phyloP scores from a whole-genome alignment of 2,113 vertebrate genomes.

The Solea senegalensis region DNA sequence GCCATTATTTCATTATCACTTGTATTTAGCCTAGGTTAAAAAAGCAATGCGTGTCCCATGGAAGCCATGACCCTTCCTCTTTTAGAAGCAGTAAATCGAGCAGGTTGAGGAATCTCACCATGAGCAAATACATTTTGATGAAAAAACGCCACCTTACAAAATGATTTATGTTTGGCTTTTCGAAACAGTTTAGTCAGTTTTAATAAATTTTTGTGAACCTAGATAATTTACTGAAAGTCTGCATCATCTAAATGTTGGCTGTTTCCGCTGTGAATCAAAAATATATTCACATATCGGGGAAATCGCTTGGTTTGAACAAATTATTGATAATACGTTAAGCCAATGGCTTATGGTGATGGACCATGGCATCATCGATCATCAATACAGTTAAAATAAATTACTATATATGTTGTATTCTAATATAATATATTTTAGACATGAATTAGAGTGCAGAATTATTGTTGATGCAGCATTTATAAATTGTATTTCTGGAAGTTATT shows the following conservation, averaged over 20 bases:
- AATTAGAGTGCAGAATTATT: constrained; percentile 7
- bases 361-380: too few species aligned
- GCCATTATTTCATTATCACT: too few species aligned
- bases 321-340: neutral
- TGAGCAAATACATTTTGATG: too few species aligned
- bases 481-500: constrained; percentile 10
- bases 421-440: neutral
- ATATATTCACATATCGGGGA: neutral
- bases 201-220: neutral
- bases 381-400: too few species aligned
- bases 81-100: neutral
- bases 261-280: neutral
- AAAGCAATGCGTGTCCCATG: neutral
- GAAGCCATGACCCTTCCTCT: neutral
- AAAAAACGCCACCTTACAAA: too few species aligned
- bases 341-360: too few species aligned
- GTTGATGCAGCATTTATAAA: neutral
- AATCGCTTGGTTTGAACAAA: neutral
- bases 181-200: too few species aligned
- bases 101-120: neutral
- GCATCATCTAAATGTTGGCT: neutral
- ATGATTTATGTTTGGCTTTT: too few species aligned
- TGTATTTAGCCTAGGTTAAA: too few species aligned
- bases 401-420: too few species aligned
- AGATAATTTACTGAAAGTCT: neutral